Conservation (phyloP, 2,113 vertebrate species). For the Lepus americanus region DNA sequence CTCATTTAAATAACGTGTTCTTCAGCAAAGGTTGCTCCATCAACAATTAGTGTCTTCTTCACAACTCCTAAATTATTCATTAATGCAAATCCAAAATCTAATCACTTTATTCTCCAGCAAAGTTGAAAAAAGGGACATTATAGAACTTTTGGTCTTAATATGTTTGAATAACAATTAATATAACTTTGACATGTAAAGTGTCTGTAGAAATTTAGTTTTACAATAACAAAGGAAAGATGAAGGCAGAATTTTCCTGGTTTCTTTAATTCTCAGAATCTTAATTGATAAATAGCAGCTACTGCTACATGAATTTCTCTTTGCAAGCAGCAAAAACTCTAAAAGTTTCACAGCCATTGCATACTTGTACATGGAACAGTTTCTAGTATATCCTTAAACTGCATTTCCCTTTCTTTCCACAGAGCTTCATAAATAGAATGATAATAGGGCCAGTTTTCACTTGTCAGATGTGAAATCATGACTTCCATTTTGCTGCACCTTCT, state of each 20-base stretch:
- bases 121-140: constrained; percentile 73
- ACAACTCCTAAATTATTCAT: constrained; percentile 80
- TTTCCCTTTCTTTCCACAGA: neutral
- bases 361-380: neutral
- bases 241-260: neutral
- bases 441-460: neutral
- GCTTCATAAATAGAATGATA: constrained; percentile 26
- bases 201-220: constrained; percentile 45
- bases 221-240: constrained; percentile 46
- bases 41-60: constrained; percentile 75
- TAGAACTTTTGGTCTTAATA: constrained; percentile 56
- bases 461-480: neutral
- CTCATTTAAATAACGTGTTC: constrained; percentile 69
- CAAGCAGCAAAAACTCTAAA: constrained; percentile 60
- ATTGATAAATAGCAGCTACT: neutral
- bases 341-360: neutral
- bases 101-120: constrained; percentile 70
- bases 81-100: constrained; percentile 78
- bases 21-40: constrained; percentile 55
- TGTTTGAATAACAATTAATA: constrained; percentile 64
- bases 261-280: constrained; percentile 11
- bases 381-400: neutral
- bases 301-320: constrained; percentile 46
- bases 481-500: neutral
- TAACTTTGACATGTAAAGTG: constrained; percentile 47